A percentile compares a stretch with the other conserved stretches of the same genome.
Evolutionary conservation across 35 echinoderm and acorn worm species (phyloP).

Genomic region (Diadema setosum): DNA sequence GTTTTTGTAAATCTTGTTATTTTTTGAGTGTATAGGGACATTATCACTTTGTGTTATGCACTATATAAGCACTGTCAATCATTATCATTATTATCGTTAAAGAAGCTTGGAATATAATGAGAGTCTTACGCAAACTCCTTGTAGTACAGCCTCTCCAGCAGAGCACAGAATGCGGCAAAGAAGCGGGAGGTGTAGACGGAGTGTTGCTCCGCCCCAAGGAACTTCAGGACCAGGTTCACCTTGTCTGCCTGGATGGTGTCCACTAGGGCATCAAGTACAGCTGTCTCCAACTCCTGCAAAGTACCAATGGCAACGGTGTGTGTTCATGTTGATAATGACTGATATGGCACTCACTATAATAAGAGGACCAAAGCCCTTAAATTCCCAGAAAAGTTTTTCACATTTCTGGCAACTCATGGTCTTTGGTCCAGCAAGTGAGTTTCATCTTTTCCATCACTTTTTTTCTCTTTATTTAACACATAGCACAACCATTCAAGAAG

Average conservation of each 20-base stretch:
- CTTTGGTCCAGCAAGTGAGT: too few species aligned
- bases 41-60: too few species aligned
- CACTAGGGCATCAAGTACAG: slow-evolving; percentile 64
- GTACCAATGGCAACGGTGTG: too few species aligned
- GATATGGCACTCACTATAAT: background rate
- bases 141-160: slow-evolving; percentile 77
- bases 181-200: slow-evolving; percentile 33
- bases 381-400: background rate
- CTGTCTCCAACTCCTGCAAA: slow-evolving; percentile 72
- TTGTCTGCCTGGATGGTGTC: slow-evolving; percentile 75
- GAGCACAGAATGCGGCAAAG: slow-evolving; percentile 81
- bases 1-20: too few species aligned
- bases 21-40: too few species aligned
- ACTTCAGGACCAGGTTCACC: slow-evolving; percentile 25
- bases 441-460: too few species aligned
- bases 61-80: too few species aligned
- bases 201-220: slow-evolving; percentile 37
- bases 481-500: too few species aligned
- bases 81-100: too few species aligned
- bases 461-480: too few species aligned
- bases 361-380: background rate
- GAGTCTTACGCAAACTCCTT: slow-evolving; percentile 83
- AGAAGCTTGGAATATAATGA: too few species aligned
- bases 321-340: too few species aligned
- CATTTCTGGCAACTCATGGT: background rate